Base-by-base conservation (phyloP, 2,797 vertebrate species). In the Eutrigla gurnardus region DNA sequence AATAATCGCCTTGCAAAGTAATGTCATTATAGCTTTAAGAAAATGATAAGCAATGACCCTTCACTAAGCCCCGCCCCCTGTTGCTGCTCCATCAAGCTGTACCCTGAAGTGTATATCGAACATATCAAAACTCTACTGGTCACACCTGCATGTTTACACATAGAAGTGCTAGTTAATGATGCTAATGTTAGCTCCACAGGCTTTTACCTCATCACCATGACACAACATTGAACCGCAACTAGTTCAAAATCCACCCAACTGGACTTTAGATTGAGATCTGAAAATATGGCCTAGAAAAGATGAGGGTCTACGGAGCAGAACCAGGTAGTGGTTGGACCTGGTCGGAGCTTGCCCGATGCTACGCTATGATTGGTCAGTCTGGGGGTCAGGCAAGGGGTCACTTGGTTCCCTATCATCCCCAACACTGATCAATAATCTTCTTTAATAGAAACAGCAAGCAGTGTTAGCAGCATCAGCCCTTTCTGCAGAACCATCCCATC, bases 401-500 rank as follows among this genome's bases (percentile, higher is more conserved):
- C 3, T 3, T 53, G 25, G 52, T 32, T 14, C 52, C 33, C 25
- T 9, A 65, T 52, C 8, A 13, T 50, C 11, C 6, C 33, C 9
- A 47, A n/a, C 36, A 36, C 59, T 32, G 35, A 64, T 68, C 42
- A 55, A 37, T 64, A 32, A 45, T 43, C 54, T 15, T n/a, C 9
- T 8, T 14, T 25, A 53, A 70, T 58, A 62, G 60, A 74, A 75
- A 62, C n/a, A 25, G 55, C 45, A 33, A 47, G n/a, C 65, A 69
- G 54, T 33, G 52, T 40, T 65, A 63, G 71, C 59, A 49, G 42
- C 47, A 37, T 8, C 7, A 52, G 13, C 88, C 80, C 75, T 70
- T 36, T 65, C 14, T 73, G 45, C 11, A 63, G 58, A 54, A 53
- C 45, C 33, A 40, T 17, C 25, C 59, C 40, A 69, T 25, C 52